These are phyloP conservation scores for Diachasmimorpha longicaudata DNA, from an alignment of 1,140 invertebrate genomes.

Conservation along the genomic window DNA sequence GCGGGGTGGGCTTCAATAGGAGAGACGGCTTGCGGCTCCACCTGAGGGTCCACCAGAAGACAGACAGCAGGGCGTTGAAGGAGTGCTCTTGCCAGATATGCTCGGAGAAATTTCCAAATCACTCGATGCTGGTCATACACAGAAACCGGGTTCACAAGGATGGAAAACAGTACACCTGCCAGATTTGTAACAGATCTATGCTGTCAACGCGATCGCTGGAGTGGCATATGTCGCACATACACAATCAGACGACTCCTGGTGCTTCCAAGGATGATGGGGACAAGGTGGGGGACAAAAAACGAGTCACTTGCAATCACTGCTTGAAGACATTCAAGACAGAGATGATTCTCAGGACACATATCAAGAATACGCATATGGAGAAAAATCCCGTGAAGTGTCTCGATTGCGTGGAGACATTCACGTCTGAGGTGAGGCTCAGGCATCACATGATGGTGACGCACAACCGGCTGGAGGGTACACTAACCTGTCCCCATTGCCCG, in stretches of 20 bases:
- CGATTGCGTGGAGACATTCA: conserved; percentile 54
- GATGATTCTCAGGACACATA: conserved; percentile 57
- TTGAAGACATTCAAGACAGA: conserved; percentile 60
- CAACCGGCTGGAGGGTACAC: conserved; percentile 55
- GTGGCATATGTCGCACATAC: conserved; percentile 59
- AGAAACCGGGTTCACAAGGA: conserved; percentile 58
- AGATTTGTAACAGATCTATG: conserved; percentile 61
- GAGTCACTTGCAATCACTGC: conserved; percentile 55
- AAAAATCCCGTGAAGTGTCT: conserved; percentile 58
- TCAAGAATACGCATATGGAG: conserved; percentile 59
- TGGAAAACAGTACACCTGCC: conserved; percentile 56
- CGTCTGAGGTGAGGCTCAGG: conserved; percentile 54
- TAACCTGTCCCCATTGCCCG: conserved; percentile 56
- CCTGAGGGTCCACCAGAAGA: conserved; percentile 58
- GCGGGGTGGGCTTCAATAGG: conserved; percentile 59
- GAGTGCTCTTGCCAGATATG: conserved; percentile 60
- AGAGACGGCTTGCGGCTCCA: conserved; percentile 63
- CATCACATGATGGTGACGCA: conserved; percentile 61
- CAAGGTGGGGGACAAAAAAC: conserved; percentile 40
- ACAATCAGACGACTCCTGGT: conserved; percentile 49
- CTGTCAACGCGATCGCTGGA: conserved; percentile 55
- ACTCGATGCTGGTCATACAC: conserved; percentile 59
- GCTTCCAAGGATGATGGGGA: conserved; percentile 35
- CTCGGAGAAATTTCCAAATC: conserved; percentile 59
- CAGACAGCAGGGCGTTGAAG: conserved; percentile 54